A percentile compares a stretch with the other conserved stretches of the same genome.
These are phyloP conservation scores for Clistopyga incitator DNA, from an alignment of 2,888 invertebrate genomes.

Conservation along the genomic window DNA sequence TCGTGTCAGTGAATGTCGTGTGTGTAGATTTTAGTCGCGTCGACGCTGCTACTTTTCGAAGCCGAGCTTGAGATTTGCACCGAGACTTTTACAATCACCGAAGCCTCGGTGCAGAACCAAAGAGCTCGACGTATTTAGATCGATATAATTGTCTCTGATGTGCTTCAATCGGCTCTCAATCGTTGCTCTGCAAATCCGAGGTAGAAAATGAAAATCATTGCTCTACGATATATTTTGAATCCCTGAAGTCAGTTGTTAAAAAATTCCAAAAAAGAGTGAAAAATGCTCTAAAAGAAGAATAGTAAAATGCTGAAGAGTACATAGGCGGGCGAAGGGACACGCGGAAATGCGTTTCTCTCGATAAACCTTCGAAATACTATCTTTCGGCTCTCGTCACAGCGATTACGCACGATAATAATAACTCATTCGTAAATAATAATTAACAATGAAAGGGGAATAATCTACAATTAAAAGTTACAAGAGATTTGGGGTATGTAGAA, in stretches of 20 bases:
- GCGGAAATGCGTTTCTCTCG: not conserved
- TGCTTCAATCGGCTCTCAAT: constrained; percentile 33
- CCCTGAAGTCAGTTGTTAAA: constrained; percentile 53
- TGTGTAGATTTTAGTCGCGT: constrained; percentile 19
- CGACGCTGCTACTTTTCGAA: not conserved
- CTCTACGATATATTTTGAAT: constrained; percentile 24
- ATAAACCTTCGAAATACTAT: not conserved
- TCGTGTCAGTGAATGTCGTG: not conserved
- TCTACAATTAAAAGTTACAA: not conserved
- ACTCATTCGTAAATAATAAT: constrained; percentile 23
- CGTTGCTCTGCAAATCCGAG: constrained; percentile 1
- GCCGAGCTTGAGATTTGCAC: constrained; percentile 1
- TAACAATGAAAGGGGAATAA: constrained; percentile 1
- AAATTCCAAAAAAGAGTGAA: not conserved
- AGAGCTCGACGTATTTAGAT: constrained; percentile 27
- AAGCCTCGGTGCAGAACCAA: constrained; percentile 34
- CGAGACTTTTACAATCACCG: constrained; percentile 29
- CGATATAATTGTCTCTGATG: constrained; percentile 44
- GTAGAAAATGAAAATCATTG: not conserved
- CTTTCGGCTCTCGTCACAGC: constrained; percentile 26
- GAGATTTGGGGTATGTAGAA: constrained; percentile 16
- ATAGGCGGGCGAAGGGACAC: constrained; percentile 5
- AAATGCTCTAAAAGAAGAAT: not conserved
- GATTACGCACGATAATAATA: constrained; percentile 2
- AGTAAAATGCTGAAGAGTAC: constrained; percentile 20